Conservation (phyloP, 2,113 vertebrate species). For the Grantiella picta region DNA sequence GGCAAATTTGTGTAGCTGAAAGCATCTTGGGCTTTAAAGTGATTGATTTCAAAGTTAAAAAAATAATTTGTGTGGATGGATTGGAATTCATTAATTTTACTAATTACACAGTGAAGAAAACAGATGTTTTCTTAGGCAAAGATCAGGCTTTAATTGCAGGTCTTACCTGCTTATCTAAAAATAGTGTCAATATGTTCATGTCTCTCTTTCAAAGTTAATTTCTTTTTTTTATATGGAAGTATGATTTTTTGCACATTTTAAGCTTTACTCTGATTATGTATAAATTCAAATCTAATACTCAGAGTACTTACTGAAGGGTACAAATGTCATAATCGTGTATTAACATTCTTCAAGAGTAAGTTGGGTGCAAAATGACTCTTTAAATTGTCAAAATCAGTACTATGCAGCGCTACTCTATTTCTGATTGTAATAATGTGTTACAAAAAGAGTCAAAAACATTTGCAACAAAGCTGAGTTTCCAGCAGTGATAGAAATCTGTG, state of each 20-base stretch:
- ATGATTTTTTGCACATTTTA: not conserved
- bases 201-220: constrained; percentile 16
- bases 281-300: not conserved
- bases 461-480: not conserved
- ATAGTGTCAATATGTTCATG: constrained; percentile 64
- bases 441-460: not conserved
- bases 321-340: not conserved
- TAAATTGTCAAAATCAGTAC: not conserved
- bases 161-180: constrained; percentile 78
- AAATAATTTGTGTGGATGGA: constrained; percentile 80
- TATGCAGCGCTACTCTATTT: not conserved
- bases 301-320: not conserved
- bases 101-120: constrained; percentile 83
- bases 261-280: not conserved
- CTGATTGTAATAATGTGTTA: not conserved
- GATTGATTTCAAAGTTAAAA: constrained; percentile 83
- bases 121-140: constrained; percentile 81
- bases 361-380: not conserved
- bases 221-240: constrained; percentile 6
- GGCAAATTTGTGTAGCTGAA: constrained; percentile 45
- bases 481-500: not conserved
- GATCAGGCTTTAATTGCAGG: constrained; percentile 78
- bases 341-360: not conserved
- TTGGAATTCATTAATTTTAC: constrained; percentile 86
- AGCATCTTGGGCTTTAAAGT: constrained; percentile 60